Conservation (phyloP, 64 coral and sea anemone species). For the Stylophora pistillata region DNA sequence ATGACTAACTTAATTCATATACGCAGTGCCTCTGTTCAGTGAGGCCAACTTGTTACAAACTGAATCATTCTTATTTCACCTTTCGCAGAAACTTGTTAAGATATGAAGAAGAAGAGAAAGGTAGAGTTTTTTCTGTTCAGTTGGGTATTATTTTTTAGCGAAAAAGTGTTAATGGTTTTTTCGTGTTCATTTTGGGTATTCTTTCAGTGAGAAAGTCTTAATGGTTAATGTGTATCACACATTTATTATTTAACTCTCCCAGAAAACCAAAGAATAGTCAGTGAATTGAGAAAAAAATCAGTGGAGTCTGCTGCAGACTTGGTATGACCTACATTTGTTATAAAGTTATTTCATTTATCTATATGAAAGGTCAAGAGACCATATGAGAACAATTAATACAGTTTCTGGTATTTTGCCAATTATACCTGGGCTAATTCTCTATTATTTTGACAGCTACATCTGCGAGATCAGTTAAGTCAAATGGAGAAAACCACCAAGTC, state of each 20-base stretch:
- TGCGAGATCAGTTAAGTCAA: slow-evolving; percentile 15
- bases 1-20: not conserved
- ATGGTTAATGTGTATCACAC: not conserved
- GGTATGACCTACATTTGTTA: not conserved
- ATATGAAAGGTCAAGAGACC: not conserved
- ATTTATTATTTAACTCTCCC: not conserved
- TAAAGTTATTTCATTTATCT: not conserved
- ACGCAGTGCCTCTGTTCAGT: not conserved
- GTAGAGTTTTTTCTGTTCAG: not conserved
- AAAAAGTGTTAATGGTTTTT: not conserved
- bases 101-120: slow-evolving; percentile 17
- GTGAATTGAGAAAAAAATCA: slow-evolving; percentile 30
- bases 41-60: not conserved
- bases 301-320: slow-evolving; percentile 4
- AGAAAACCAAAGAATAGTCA: slow-evolving; percentile 2
- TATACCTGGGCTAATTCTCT: not conserved
- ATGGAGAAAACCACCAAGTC: slow-evolving; percentile 25
- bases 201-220: not conserved
- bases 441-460: not conserved
- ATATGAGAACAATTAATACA: not conserved
- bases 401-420: not conserved
- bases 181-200: not conserved
- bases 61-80: not conserved
- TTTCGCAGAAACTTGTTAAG: slow-evolving; percentile 9
- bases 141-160: no score